Evolutionary conservation across 2,113 vertebrate species (phyloP).

Genomic region (Axis porcinus): DNA sequence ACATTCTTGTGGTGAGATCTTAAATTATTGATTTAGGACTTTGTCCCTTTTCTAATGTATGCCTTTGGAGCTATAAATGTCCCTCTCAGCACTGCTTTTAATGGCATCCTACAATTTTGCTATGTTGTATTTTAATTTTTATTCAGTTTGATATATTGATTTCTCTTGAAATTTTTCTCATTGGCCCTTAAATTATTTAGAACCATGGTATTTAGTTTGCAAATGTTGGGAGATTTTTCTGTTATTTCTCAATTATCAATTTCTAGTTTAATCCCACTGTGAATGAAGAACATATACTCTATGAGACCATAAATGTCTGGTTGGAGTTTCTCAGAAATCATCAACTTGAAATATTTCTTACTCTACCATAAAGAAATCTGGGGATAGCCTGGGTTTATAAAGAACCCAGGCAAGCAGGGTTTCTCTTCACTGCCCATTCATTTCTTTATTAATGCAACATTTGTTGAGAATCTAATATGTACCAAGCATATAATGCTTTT

Average conservation of each 20-base stretch:
- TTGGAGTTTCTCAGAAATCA: slow-evolving; percentile 17
- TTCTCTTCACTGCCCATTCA: background rate
- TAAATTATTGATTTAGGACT: background rate
- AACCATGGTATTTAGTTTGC: background rate
- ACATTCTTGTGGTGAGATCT: background rate
- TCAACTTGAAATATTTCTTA: background rate
- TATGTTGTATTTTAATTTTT: background rate
- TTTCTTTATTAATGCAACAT: background rate
- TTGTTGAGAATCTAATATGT: background rate
- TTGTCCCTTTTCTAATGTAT: background rate
- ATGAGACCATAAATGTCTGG: background rate
- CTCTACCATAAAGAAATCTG: background rate
- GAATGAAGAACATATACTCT: background rate
- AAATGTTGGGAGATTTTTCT: background rate
- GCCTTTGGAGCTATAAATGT: background rate
- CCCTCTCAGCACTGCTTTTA: background rate
- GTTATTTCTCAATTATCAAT: background rate
- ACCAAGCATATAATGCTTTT: background rate
- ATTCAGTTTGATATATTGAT: background rate
- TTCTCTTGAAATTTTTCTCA: background rate
- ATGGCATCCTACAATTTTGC: background rate
- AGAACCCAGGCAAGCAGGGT: background rate
- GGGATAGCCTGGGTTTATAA: background rate
- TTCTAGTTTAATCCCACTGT: background rate
- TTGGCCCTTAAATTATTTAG: background rate